Percentiles rank a stretch among this genome's conserved stretches.
These are phyloP conservation scores for Pitangus sulphuratus DNA, from an alignment of 2,797 vertebrate species.

Conservation along the genomic window DNA sequence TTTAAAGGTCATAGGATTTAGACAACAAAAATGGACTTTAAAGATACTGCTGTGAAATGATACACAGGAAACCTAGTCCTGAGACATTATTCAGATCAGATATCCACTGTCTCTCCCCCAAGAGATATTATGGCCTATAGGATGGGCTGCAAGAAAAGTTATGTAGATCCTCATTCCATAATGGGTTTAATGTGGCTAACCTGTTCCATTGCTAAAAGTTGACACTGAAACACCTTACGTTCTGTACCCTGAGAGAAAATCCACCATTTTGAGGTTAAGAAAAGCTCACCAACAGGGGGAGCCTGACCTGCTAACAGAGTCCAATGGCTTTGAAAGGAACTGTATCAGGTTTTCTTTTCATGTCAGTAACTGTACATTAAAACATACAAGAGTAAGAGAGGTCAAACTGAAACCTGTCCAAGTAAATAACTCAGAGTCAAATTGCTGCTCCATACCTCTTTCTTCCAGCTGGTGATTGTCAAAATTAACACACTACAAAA, in stretches of 20 bases:
- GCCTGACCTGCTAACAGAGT: neutral
- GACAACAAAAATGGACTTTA: neutral
- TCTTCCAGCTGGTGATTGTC: slow-evolving; percentile 25
- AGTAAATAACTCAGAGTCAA: neutral
- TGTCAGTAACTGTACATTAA: neutral
- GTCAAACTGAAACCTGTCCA: neutral
- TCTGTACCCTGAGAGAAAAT: neutral
- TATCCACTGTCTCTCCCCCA: neutral
- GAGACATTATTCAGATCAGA: neutral
- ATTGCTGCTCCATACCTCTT: slow-evolving; percentile 28
- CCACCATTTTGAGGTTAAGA: neutral
- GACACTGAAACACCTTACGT: neutral
- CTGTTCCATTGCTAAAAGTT: neutral
- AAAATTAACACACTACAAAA: slow-evolving; percentile 7
- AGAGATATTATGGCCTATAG: neutral
- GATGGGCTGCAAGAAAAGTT: neutral
- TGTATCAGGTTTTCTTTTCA: neutral
- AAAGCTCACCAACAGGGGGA: neutral
- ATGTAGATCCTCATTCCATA: neutral
- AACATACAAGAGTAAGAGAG: neutral
- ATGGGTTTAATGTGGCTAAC: neutral
- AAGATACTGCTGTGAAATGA: neutral
- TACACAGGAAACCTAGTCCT: neutral
- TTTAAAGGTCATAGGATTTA: neutral
- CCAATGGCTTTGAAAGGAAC: neutral